Conservation (phyloP, 2,797 vertebrate species). For the Pipistrellus kuhlii region DNA sequence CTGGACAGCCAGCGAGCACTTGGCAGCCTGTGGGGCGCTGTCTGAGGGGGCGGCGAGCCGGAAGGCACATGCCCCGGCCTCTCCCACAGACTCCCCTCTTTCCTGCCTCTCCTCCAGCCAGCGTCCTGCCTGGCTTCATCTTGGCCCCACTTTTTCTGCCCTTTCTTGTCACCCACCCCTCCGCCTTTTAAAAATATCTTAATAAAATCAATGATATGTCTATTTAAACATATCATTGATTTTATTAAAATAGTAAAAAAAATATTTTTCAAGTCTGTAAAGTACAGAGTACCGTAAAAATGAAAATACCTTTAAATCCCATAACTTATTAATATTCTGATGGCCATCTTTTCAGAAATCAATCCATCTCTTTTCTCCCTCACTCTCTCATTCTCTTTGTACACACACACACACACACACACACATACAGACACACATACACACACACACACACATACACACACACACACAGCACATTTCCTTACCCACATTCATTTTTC, state of each 20-base stretch:
- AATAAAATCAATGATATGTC: background rate
- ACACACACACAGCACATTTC: background rate
- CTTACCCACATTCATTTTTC: background rate
- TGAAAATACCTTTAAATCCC: background rate
- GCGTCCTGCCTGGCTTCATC: background rate
- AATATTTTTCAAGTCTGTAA: slow-evolving; percentile 9
- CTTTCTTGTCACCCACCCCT: background rate
- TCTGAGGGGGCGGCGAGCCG: background rate
- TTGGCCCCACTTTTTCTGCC: background rate
- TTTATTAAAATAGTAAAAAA: slow-evolving; percentile 2
- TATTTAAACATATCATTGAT: background rate
- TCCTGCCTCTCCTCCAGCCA: background rate
- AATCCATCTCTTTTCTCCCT: background rate
- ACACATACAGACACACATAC: background rate
- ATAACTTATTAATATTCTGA: background rate
- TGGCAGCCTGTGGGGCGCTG: background rate
- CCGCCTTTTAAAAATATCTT: background rate
- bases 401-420: background rate
- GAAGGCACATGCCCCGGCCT: accelerated
- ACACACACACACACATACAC: background rate
- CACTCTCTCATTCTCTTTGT: too few relatives aligned
- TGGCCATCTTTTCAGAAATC: slow-evolving; percentile 15
- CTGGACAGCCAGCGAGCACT: background rate
- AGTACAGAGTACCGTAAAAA: background rate
- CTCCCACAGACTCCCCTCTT: background rate